phyloP scores from a whole-genome alignment of 2,113 vertebrate species.

The Passer domesticus region DNA sequence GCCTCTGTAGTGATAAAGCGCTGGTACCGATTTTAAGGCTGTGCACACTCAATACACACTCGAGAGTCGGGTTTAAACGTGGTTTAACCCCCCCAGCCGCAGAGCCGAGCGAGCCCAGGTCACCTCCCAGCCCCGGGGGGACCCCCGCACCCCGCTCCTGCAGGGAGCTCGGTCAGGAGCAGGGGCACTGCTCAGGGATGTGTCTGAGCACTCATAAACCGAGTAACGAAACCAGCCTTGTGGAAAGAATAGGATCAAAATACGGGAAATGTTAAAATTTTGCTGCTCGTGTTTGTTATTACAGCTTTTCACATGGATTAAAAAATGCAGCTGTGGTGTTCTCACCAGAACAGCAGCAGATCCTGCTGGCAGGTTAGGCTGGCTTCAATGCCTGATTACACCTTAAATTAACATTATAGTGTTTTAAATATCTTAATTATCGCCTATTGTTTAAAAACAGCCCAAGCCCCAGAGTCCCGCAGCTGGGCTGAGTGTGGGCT shows the following conservation, averaged over 20 bases:
- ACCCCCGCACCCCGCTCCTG: accelerated
- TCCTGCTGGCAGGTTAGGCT: neutral
- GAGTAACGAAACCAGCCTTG: neutral
- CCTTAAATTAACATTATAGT: neutral
- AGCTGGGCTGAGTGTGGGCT: neutral
- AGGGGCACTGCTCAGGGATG: accelerated
- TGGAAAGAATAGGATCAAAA: neutral
- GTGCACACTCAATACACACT: accelerated
- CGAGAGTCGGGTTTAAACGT: accelerated
- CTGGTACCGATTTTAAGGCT: neutral
- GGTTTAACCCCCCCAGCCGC: neutral
- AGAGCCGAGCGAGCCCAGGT: no score
- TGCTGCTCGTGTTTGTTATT: neutral
- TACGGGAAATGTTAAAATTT: neutral
- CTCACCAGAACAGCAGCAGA: neutral
- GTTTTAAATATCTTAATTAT: neutral
- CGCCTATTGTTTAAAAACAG: neutral
- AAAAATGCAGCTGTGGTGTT: neutral
- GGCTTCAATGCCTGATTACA: neutral
- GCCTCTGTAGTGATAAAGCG: no score
- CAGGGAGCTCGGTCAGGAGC: accelerated
- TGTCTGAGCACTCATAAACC: neutral
- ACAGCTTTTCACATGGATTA: neutral
- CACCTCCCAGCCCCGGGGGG: accelerated
- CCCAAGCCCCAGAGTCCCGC: accelerated